Conservation (phyloP, 2,113 vertebrate genomes). For the Syngnathus typhle region DNA sequence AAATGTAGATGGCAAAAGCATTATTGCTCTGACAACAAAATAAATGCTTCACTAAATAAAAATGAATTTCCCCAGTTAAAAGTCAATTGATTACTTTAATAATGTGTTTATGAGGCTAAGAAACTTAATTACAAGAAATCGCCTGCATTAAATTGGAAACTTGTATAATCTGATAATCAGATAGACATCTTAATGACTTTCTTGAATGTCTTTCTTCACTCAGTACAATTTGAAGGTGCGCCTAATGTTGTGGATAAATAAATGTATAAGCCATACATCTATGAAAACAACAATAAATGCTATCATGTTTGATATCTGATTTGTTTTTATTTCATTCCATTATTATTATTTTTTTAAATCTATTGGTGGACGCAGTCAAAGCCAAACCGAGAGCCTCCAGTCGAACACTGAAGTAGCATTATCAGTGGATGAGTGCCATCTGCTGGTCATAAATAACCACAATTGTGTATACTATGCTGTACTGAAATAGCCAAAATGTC, state of each 20-base stretch:
- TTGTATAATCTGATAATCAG: not conserved
- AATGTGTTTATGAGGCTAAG: not conserved
- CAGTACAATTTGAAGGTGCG: too few species aligned
- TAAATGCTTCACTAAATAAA: slow-evolving; percentile 5
- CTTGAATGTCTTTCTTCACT: too few species aligned
- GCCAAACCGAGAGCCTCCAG: not conserved
- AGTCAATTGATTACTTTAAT: not conserved
- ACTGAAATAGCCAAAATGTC: not conserved
- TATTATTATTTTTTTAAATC: not conserved
- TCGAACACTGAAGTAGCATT: not conserved
- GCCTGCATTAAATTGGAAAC: not conserved
- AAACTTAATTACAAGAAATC: not conserved
- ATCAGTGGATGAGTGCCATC: slow-evolving; percentile 33
- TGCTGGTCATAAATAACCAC: slow-evolving; percentile 31
- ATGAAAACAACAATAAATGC: not conserved
- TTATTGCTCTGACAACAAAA: not conserved
- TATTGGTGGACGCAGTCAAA: not conserved
- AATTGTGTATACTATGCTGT: not conserved
- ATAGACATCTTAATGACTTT: too few species aligned
- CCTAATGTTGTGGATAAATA: too few species aligned
- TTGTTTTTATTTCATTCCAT: not conserved
- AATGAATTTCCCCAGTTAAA: slow-evolving; percentile 5
- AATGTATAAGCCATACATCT: too few species aligned
- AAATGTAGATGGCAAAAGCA: not conserved
- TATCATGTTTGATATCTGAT: not conserved